These are phyloP conservation scores for Nymphalis io DNA, from an alignment of 1,140 invertebrate species.

Conservation along the genomic window DNA sequence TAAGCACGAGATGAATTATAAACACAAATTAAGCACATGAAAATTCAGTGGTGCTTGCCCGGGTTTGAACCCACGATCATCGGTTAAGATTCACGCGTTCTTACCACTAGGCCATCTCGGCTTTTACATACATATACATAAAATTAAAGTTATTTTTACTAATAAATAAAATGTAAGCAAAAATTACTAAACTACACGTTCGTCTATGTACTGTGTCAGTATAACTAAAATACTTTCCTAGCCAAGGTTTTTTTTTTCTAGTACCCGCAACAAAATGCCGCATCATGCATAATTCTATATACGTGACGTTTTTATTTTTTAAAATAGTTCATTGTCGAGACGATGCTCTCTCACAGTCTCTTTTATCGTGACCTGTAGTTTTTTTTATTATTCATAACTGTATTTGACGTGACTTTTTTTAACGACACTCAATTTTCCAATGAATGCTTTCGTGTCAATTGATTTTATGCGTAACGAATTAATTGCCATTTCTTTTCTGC, in stretches of 20 bases:
- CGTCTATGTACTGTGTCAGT: too few species aligned
- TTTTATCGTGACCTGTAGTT: conserved; percentile 14
- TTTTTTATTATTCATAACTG: conserved; percentile 11
- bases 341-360: conserved; percentile 3
- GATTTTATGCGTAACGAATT: too few species aligned
- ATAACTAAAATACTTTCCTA: too few species aligned
- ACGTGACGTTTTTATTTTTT: conserved; percentile 19
- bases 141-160: too few species aligned
- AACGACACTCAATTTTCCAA: not conserved
- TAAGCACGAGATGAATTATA: too few species aligned
- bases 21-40: too few species aligned
- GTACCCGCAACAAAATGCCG: conserved; percentile 18
- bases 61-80: too few species aligned
- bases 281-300: conserved; percentile 21
- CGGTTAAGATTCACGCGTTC: too few species aligned
- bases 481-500: not conserved
- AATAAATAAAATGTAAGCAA: too few species aligned
- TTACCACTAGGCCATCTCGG: too few species aligned
- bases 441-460: not conserved
- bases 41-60: too few species aligned
- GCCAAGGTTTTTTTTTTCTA: conserved; percentile 9
- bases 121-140: too few species aligned
- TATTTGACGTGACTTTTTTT: not conserved
- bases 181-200: not conserved
- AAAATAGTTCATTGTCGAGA: conserved; percentile 20